A percentile compares a stretch with the other conserved stretches of the same genome.
phyloP scores from a whole-genome alignment of 2,888 invertebrate genomes.

The Artemia sp. region DNA sequence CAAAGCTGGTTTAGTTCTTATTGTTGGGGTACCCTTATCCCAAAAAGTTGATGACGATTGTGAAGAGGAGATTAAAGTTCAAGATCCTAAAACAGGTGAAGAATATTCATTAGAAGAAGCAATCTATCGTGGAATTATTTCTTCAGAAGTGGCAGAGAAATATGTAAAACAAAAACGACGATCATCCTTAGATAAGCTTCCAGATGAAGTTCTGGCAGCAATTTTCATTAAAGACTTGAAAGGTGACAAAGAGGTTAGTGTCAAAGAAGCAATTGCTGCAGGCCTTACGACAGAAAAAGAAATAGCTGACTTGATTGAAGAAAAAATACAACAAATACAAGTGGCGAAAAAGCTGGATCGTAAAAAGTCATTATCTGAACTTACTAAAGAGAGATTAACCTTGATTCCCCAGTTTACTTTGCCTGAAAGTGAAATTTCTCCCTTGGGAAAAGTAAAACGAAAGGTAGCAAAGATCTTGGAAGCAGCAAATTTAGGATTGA shows the following conservation, averaged over 20 bases:
- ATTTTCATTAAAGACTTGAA: conserved; percentile 25
- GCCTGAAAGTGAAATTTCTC: conserved; percentile 45
- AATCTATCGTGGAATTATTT: conserved; percentile 54
- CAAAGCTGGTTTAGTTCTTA: conserved; percentile 54
- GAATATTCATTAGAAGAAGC: conserved; percentile 63
- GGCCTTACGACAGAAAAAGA: conserved; percentile 29
- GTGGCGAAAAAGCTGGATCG: conserved; percentile 31
- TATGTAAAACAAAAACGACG: conserved; percentile 18
- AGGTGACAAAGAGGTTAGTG: conserved; percentile 28
- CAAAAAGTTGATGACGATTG: conserved; percentile 17
- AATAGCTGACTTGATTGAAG: conserved; percentile 29
- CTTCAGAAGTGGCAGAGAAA: conserved; percentile 31
- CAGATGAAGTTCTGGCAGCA: conserved; percentile 25
- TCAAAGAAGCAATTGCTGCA: conserved; percentile 34
- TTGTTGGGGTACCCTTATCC: conserved; percentile 51
- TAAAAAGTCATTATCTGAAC: conserved; percentile 40
- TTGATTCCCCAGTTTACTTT: conserved; percentile 50
- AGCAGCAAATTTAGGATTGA: conserved; percentile 56
- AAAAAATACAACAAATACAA: conserved; percentile 29
- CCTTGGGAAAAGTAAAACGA: conserved; percentile 58
- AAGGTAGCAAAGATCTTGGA: conserved; percentile 54
- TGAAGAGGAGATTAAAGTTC: conserved; percentile 27
- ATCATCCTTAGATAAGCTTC: conserved; percentile 12
- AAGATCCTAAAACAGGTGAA: conserved; percentile 61
- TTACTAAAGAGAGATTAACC: conserved; percentile 40